Evolutionary conservation across 2,113 vertebrate species (phyloP).

Genomic region (Sylvietta virens): DNA sequence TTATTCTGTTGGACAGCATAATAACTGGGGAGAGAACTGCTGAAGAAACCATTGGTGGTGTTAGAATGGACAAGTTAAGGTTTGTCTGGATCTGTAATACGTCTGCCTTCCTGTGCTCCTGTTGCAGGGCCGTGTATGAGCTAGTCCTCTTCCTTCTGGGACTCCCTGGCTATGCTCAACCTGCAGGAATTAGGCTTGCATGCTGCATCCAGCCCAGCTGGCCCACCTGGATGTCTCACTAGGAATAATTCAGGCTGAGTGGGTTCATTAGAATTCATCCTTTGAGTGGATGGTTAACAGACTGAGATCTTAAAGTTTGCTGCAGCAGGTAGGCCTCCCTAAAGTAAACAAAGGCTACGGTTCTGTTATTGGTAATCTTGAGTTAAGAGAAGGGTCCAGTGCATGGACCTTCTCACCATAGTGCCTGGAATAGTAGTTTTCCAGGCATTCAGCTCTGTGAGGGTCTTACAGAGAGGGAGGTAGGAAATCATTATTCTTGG

Average conservation of each 20-base stretch:
- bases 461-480: not conserved
- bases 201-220: not conserved
- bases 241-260: not conserved
- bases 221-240: rapidly evolving
- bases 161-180: not conserved
- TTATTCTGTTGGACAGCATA: not conserved
- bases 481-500: not conserved
- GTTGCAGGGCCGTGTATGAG: not conserved
- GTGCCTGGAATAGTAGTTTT: not conserved
- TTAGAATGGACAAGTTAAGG: not conserved
- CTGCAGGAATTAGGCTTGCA: not conserved
- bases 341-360: not conserved
- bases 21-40: not conserved
- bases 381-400: not conserved
- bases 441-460: not conserved
- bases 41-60: not conserved
- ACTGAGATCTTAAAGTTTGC: not conserved
- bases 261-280: not conserved
- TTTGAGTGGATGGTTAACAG: rapidly evolving
- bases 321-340: not conserved
- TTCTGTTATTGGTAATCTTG: not conserved
- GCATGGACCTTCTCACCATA: not conserved
- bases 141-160: not conserved
- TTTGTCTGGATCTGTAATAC: not conserved
- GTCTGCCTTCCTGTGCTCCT: rapidly evolving